Percentiles rank a stretch among this genome's conserved stretches.
Conservation (phyloP, 2,113 vertebrate genomes). For the Furnarius figulus region DNA sequence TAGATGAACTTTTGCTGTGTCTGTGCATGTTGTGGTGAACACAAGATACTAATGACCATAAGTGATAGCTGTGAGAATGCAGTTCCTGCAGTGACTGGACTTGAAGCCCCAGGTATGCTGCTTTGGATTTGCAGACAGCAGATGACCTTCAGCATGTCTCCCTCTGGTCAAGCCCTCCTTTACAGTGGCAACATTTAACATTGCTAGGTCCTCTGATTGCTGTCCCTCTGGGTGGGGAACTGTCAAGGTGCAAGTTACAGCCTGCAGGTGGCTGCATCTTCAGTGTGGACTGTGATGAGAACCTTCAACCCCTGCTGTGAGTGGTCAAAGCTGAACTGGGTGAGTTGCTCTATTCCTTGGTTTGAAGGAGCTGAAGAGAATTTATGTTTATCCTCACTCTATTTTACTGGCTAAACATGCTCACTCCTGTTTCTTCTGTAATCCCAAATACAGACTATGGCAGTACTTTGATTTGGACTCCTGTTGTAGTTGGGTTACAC, state of each 20-base stretch:
- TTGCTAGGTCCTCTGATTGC: not conserved
- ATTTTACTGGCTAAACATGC: not conserved
- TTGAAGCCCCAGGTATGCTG: not conserved
- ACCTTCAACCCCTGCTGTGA: not conserved
- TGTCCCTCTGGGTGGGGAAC: not conserved
- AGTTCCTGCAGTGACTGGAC: not conserved
- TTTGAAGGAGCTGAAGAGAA: not conserved
- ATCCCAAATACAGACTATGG: not conserved
- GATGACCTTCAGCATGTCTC: fast-evolving
- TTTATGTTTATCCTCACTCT: not conserved
- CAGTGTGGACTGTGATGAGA: not conserved
- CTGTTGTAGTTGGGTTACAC: not conserved
- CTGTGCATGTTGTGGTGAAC: not conserved
- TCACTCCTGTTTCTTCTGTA: not conserved
- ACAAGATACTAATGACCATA: fast-evolving
- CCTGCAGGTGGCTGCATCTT: not conserved
- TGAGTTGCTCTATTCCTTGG: not conserved
- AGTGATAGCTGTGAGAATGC: not conserved
- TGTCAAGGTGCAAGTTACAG: too few relatives aligned
- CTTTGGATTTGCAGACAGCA: not conserved
- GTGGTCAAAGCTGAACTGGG: not conserved
- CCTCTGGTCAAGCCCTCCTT: not conserved
- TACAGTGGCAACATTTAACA: not conserved
- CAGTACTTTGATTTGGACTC: not conserved
- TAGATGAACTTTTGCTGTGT: not conserved